Conservation (phyloP, 2,888 invertebrate genomes). For the Leptura quadrifasciata region DNA sequence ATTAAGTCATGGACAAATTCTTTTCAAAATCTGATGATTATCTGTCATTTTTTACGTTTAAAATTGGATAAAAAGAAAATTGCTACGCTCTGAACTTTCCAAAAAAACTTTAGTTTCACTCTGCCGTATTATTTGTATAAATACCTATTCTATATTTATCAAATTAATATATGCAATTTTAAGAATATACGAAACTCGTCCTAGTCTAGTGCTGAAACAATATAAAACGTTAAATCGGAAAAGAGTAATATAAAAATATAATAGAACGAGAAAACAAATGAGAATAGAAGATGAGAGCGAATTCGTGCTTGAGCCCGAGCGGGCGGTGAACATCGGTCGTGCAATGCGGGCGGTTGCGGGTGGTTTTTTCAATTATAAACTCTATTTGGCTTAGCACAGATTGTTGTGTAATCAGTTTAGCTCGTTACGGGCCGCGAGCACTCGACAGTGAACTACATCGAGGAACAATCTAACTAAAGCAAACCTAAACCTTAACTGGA, state of each 20-base stretch:
- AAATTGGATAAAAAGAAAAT: too few species aligned
- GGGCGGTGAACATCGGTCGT: constrained; percentile 46
- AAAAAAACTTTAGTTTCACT: too few species aligned
- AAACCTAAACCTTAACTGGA: constrained; percentile 75
- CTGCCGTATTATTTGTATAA: too few species aligned
- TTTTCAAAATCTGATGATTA: too few species aligned
- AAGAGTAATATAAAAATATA: constrained; percentile 47
- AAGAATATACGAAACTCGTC: background rate
- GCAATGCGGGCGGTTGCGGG: constrained; percentile 62
- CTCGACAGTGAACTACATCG: constrained; percentile 74
- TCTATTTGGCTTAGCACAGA: constrained; percentile 76
- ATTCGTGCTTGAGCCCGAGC: constrained; percentile 35
- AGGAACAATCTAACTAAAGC: constrained; percentile 74
- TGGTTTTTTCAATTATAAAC: constrained; percentile 76
- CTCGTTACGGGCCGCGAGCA: constrained; percentile 74
- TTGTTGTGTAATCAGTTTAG: constrained; percentile 75
- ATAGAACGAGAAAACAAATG: constrained; percentile 54
- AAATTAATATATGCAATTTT: background rate
- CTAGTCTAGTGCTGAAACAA: constrained; percentile 21
- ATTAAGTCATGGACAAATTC: too few species aligned
- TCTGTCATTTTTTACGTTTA: too few species aligned
- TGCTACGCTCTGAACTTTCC: too few species aligned
- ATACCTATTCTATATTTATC: background rate
- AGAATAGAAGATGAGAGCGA: constrained; percentile 52
- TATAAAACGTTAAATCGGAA: constrained; percentile 43